Evolutionary conservation across 2,797 vertebrate species (phyloP), one percentile per base, ranked within the genome.

Genomic region (Cyclura pinguis): DNA sequence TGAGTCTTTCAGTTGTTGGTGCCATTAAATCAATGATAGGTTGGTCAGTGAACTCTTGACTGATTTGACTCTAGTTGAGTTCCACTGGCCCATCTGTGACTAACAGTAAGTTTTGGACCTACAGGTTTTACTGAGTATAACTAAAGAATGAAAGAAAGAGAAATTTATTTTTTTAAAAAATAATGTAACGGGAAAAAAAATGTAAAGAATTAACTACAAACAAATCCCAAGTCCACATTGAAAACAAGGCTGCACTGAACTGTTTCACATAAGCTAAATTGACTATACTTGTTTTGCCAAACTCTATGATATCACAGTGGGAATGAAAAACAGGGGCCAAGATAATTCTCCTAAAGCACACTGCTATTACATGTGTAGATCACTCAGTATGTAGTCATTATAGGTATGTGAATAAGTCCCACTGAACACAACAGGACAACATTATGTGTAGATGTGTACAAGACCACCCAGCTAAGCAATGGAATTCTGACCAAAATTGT

Each of bases 401-500:
- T 32, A 8, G 5, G 1, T 62, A 16, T 83, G 80, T 42, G 14
- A 83, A 6, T 35, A 76, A 83, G 6, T 7, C 4, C 38, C 38
- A 83, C 27, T 59, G 20, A 74, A 62, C n/a, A 38, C 50, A 57
- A 55, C 18, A 14, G 80, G 69, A 74, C 29, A 47, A 42, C 29
- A 10, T 57, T 83, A 4, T 83, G 10, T 10, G 6, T 47, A 57
- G 35, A 74, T 38, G 6, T 6, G 20, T 50, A 62, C 10, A 83
- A 22, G 38, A 76, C 67, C 73, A 47, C n/a, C 55, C 27, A 72
- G n/a, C 55, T 50, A 67, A 69, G 27, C 0, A 16, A 29, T 32
- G 27, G 1, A 8, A 22, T 24, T 84, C 84, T 88, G 82, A 73
- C 62, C 83, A 92, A 89, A 89, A 93, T 88, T 89, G 50, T n/a